Percentiles rank a stretch among this genome's conserved stretches.
Evolutionary conservation across 2,113 vertebrate species (phyloP).

Genomic region (Crotalus viridis): DNA sequence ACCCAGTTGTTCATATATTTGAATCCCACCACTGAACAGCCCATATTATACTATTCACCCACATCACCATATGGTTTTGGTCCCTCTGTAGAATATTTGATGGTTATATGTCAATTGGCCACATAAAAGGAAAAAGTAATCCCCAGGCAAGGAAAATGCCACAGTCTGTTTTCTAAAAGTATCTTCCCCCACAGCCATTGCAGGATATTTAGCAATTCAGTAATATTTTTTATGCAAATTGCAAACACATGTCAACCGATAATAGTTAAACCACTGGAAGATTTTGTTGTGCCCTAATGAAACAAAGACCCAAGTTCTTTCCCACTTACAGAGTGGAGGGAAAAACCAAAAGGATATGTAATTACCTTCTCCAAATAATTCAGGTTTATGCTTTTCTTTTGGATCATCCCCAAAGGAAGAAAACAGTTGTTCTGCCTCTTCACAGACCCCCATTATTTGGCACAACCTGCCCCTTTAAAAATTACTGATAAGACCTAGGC

Average conservation of each 20-base stretch:
- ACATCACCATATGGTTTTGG: constrained; percentile 28
- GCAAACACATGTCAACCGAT: background rate
- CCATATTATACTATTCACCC: background rate
- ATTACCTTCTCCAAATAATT: background rate
- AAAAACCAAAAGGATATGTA: background rate
- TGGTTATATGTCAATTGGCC: constrained; percentile 35
- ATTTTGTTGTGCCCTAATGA: background rate
- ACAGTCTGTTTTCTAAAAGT: constrained; percentile 39
- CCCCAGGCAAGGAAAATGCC: constrained; percentile 16
- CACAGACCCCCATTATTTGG: background rate
- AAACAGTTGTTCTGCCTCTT: background rate
- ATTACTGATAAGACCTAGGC: background rate
- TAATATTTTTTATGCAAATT: background rate
- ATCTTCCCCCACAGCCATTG: constrained; percentile 11
- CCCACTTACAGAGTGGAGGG: background rate
- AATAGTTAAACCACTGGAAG: background rate
- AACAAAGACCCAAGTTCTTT: background rate
- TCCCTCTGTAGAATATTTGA: constrained; percentile 34
- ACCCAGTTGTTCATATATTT: too few species aligned
- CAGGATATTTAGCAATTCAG: constrained; percentile 3
- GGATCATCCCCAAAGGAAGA: background rate
- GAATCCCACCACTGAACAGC: background rate
- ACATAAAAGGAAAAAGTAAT: constrained; percentile 30
- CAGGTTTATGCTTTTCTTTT: background rate
- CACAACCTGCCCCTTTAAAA: background rate